Evolutionary conservation across 2,113 vertebrate genomes (phyloP), one percentile per base, ranked within the genome.

Genomic region (Gymnarchus niloticus): DNA sequence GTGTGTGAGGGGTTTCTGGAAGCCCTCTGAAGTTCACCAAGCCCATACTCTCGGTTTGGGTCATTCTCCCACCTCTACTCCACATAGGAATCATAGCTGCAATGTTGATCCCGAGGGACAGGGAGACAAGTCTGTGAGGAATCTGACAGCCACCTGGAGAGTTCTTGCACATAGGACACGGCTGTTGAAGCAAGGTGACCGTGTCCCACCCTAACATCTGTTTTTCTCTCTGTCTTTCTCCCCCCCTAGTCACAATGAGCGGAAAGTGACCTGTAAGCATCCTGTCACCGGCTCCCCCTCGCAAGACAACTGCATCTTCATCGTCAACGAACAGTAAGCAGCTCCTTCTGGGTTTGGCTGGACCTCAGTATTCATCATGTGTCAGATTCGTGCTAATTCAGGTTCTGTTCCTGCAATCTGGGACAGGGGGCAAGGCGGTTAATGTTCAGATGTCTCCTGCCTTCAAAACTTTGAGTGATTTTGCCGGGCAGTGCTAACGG

Each of bases 261-360:
- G 95, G 87, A 96, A 96, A 92, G 95, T 96, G 81, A 96, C 95
- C 57, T 96, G 95, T 87, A 96, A 95, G 46, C 95, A 96, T 81
- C 95, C 95, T 21, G 95, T 96, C 33, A 95, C 94, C 1, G 94
- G 95, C 80, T 94, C 94, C 65, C 95, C 95, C 1, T 96, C 95
- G 0, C 95, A 96, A 81, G 95, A 96, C 88, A 96, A 96, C 59
- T 96, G 95, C 59, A 96, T 96, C 90, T 96, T 96, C 87, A 95
- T 96, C 21, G 95, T 96, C 88, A 96, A 95, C 87, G 95, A 96
- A 83, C 95, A 96, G 95, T 96, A 94, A 96, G 95, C 95, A n/a
- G 49, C 87, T 48, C 21, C 73, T 1, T 19, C n/a, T 21, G 57
- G 1, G 3, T 54, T 54, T 2, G 12, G 33, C 33, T 6, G 12